Evolutionary conservation across 2,113 vertebrate genomes (phyloP).

Genomic region (Antigone vipio): DNA sequence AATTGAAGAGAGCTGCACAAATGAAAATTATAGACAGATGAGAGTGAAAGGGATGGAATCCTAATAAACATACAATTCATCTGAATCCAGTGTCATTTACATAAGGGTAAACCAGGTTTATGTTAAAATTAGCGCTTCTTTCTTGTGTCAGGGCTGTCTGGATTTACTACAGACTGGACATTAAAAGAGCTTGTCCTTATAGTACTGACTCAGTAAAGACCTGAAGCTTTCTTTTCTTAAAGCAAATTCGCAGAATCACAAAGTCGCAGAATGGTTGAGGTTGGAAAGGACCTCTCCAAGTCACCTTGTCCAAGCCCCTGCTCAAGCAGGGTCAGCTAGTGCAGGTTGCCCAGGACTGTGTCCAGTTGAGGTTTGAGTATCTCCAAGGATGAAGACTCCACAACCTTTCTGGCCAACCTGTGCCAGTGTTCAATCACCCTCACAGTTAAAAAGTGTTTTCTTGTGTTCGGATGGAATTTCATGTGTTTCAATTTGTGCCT

Average conservation of each 20-base stretch:
- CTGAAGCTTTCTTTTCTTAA: not conserved
- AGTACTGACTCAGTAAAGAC: not conserved
- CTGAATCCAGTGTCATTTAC: not conserved
- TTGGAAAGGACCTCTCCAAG: not conserved
- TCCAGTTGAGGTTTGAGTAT: not conserved
- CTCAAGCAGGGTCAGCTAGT: not conserved
- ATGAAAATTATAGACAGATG: not conserved
- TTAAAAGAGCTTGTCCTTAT: not conserved
- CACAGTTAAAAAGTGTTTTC: not conserved
- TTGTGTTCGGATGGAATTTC: not conserved
- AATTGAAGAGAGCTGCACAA: not conserved
- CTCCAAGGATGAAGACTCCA: not conserved
- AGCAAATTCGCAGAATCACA: not conserved
- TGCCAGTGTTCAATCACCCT: not conserved
- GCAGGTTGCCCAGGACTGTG: not conserved
- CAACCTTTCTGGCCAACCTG: not conserved
- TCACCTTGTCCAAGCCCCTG: not conserved
- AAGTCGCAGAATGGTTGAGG: not conserved
- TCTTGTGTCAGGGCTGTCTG: not conserved
- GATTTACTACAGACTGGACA: not conserved
- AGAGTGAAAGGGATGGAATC: not conserved
- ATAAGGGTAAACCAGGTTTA: not conserved
- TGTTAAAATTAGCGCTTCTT: not conserved
- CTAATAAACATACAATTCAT: not conserved
- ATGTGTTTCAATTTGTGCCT: not conserved